Evolutionary conservation across 2,888 invertebrate genomes (phyloP).

Genomic region (Epinotia ramella): DNA sequence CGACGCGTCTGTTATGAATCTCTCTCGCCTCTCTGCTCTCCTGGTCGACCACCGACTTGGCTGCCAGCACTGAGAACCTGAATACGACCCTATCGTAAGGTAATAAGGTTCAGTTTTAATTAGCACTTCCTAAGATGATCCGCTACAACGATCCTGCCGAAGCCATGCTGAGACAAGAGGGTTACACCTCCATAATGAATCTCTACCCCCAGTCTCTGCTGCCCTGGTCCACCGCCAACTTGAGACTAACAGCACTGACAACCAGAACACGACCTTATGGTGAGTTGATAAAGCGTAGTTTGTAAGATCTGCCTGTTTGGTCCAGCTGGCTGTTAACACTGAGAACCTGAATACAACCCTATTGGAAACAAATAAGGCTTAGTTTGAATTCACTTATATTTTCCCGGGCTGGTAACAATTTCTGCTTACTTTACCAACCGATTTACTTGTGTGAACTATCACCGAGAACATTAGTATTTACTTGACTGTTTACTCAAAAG

Average conservation of each 20-base stretch:
- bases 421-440: no score
- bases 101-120: constrained; percentile 2
- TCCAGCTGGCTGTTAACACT: constrained; percentile 90
- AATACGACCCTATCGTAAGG: constrained; percentile 76
- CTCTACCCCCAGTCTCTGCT: constrained; percentile 85
- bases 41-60: constrained; percentile 93
- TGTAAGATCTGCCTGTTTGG: constrained; percentile 87
- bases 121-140: neutral
- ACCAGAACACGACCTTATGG: constrained; percentile 4
- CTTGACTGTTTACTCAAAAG: no score
- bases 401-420: neutral
- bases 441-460: no score
- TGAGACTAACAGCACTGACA: neutral
- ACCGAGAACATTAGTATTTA: no score
- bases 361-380: neutral
- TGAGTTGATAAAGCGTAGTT: neutral
- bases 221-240: no score
- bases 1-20: constrained; percentile 89
- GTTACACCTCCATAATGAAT: constrained; percentile 88
- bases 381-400: neutral
- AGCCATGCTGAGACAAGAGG: constrained; percentile 87
- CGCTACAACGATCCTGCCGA: neutral
- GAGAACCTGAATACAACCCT: constrained; percentile 86
- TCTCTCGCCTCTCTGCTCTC: constrained; percentile 93
- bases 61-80: constrained; percentile 89